These are phyloP conservation scores for Nymphicus hollandicus DNA, from an alignment of 2,113 vertebrate genomes.

Conservation along the genomic window DNA sequence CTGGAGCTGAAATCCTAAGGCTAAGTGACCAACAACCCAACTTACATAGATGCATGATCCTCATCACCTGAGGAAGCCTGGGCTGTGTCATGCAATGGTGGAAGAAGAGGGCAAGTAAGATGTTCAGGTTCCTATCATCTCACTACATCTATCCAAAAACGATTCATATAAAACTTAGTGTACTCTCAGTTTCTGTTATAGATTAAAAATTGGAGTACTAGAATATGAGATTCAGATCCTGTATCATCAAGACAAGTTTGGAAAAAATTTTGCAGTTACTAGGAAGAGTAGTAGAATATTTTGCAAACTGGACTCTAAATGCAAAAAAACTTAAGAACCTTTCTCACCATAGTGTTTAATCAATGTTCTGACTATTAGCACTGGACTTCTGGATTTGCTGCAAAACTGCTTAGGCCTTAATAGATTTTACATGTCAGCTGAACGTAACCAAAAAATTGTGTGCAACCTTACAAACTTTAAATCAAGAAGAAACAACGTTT, in stretches of 20 bases:
- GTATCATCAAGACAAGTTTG: not conserved
- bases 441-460: not conserved
- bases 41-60: rapidly evolving
- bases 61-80: not conserved
- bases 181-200: not conserved
- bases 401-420: not conserved
- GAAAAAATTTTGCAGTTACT: not conserved
- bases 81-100: not conserved
- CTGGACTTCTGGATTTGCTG: not conserved
- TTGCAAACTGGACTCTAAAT: not conserved
- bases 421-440: not conserved
- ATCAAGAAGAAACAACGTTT: not conserved
- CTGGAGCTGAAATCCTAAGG: not conserved
- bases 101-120: not conserved
- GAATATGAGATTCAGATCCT: not conserved
- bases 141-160: not conserved
- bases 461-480: not conserved
- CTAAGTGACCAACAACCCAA: not conserved
- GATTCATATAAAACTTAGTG: not conserved
- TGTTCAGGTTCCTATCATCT: not conserved
- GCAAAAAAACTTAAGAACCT: not conserved
- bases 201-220: not conserved
- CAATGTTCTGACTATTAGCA: not conserved
- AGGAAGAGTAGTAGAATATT: not conserved
- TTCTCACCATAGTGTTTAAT: not conserved